Conservation (phyloP, 1,140 invertebrate genomes). For the Lasioglossum baleicum region DNA sequence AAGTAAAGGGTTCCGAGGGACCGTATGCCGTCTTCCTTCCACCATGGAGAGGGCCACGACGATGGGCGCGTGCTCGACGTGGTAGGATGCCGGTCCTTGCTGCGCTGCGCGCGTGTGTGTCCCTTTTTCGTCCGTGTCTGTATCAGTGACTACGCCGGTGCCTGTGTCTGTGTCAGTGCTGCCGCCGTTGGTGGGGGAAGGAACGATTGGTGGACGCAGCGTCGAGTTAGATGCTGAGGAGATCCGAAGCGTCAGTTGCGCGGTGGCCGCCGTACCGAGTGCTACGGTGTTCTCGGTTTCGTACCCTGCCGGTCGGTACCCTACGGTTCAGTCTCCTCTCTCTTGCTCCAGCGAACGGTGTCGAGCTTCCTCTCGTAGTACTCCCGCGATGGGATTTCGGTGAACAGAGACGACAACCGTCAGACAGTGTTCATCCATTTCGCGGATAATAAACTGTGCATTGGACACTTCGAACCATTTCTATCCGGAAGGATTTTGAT, state of each 20-base stretch:
- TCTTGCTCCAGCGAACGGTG: not conserved
- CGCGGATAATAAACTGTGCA: constrained; percentile 21
- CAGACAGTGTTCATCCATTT: not conserved
- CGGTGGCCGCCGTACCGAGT: constrained; percentile 72
- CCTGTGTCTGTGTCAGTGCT: constrained; percentile 37
- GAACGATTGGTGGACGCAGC: constrained; percentile 75
- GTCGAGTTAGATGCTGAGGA: constrained; percentile 74
- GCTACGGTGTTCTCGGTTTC: constrained; percentile 40
- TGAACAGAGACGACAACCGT: not conserved
- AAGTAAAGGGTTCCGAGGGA: constrained; percentile 19
- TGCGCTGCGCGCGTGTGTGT: too few species aligned
- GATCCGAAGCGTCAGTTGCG: constrained; percentile 75
- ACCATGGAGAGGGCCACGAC: constrained; percentile 17
- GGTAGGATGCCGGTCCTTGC: constrained; percentile 41
- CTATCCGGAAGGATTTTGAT: not conserved
- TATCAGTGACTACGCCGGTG: too few species aligned
- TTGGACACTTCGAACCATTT: not conserved
- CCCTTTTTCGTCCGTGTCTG: not conserved
- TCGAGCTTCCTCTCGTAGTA: not conserved
- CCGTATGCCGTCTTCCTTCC: constrained; percentile 38
- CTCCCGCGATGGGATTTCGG: not conserved
- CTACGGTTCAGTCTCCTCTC: not conserved
- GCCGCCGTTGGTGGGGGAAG: constrained; percentile 68
- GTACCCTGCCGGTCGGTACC: not conserved
- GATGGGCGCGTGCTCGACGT: constrained; percentile 57